Percentiles rank a stretch among this genome's conserved stretches.
These are phyloP conservation scores for Sebastes schlegelii DNA, from an alignment of 2,113 vertebrate genomes.

Conservation along the genomic window DNA sequence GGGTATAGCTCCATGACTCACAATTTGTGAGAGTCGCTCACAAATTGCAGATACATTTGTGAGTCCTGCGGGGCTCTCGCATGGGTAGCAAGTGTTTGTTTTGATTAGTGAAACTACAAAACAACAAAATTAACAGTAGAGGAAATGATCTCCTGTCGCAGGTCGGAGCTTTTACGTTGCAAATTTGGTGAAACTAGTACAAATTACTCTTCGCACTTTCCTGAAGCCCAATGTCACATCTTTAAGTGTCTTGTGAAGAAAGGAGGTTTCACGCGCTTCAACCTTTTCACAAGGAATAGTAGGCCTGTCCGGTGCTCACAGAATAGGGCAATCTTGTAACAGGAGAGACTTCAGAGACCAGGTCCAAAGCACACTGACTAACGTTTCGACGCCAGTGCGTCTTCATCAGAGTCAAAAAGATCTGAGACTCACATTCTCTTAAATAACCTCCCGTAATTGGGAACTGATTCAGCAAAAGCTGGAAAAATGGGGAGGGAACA, in stretches of 20 bases:
- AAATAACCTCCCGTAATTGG: too few species aligned
- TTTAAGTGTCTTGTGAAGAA: background rate
- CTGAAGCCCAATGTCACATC: background rate
- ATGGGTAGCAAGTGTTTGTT: background rate
- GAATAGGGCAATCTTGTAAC: too few species aligned
- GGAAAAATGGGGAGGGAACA: too few species aligned
- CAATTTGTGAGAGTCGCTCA: background rate
- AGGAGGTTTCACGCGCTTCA: too few species aligned
- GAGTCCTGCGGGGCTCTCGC: background rate
- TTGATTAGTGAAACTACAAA: background rate
- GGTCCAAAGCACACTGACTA: too few species aligned
- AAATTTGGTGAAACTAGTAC: background rate
- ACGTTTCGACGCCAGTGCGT: too few species aligned
- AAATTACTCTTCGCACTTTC: background rate
- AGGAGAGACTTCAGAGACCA: too few species aligned
- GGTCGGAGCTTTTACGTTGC: background rate
- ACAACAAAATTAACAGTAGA: background rate
- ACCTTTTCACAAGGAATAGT: too few species aligned
- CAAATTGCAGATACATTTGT: background rate
- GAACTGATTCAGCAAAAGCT: too few species aligned
- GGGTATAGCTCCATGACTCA: background rate
- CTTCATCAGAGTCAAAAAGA: too few species aligned
- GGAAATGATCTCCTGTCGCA: background rate
- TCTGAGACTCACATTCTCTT: too few species aligned
- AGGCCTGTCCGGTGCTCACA: too few species aligned